phyloP scores from a whole-genome alignment of 1,140 invertebrate species.

The Spodoptera frugiperda region DNA sequence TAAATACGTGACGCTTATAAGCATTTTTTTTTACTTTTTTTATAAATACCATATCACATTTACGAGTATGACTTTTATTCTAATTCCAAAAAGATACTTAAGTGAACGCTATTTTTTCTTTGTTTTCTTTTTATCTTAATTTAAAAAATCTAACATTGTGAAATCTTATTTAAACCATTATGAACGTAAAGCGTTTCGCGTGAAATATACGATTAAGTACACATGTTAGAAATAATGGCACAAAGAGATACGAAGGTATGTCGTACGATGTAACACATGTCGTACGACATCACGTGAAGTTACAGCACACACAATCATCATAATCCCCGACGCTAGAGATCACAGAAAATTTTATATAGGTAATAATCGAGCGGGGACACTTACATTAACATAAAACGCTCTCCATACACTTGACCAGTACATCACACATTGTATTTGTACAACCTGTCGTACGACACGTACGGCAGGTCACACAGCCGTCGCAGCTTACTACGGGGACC shows the following conservation, averaged over 20 bases:
- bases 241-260: slow-evolving; percentile 52
- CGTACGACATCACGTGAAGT: slow-evolving; percentile 9
- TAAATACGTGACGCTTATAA: slow-evolving; percentile 77
- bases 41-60: slow-evolving; percentile 82
- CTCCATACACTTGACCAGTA: slow-evolving; percentile 20
- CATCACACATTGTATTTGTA: slow-evolving; percentile 28
- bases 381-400: slow-evolving; percentile 12
- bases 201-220: slow-evolving; percentile 67
- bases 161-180: slow-evolving; percentile 56
- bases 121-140: slow-evolving; percentile 66
- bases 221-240: slow-evolving; percentile 61
- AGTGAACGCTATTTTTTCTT: slow-evolving; percentile 66
- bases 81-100: slow-evolving; percentile 66
- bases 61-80: slow-evolving; percentile 79
- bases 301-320: slow-evolving; percentile 20
- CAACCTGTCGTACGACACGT: slow-evolving; percentile 8
- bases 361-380: slow-evolving; percentile 29
- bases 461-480: slow-evolving; percentile 35
- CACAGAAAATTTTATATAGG: slow-evolving; percentile 23
- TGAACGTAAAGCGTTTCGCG: slow-evolving; percentile 56
- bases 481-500: neutral
- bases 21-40: slow-evolving; percentile 76
- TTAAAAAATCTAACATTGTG: slow-evolving; percentile 66
- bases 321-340: slow-evolving; percentile 27
- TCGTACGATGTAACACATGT: neutral